Evolutionary conservation across 2,113 vertebrate species (phyloP), one percentile per base, ranked within the genome.

Genomic region (Micronycteris hirsuta): DNA sequence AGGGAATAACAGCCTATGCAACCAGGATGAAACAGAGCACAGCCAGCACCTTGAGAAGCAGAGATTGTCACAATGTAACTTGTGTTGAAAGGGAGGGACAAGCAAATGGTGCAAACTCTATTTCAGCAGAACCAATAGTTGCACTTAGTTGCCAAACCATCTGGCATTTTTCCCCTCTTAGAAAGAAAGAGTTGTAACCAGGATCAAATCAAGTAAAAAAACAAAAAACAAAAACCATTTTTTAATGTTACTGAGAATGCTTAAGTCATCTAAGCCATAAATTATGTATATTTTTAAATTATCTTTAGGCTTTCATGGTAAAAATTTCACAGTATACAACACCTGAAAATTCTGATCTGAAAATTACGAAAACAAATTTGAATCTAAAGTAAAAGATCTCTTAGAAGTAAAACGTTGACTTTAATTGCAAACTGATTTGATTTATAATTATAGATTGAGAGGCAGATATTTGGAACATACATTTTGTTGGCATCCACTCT

Each of bases 361-460:
- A 92, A 81, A 84, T 88, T 93, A 85, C 43, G 45, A 73, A 68
- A 14, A n/a, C 31, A 49, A 83, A 76, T n/a, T 65, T 4, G 52
- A 67, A 65, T 14, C 15, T 70, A 80, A 94, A 77, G 47, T 68
- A 43, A 91, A 93, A 63, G 26, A 86, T 14, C 28, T 61, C 47
- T 83, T 74, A 20, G 89, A 89, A 65, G 45, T 68, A 65, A 95
- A 56, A 33, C 56, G 20, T 26, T 94, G 22, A 89, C 63, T 70
- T 94, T 54, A 88, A 33, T 70, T 93, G 61, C 24, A 15, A 95
- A 89, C 31, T 77, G 19, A 83, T 92, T 65, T 93, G 33, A 82
- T 56, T 89, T 49, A 86, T 7, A 77, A 17, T 82, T 47, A 49
- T 2, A 68, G 70, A 91, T 14, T 77, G 28, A 43, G 52, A 78